phyloP scores from a whole-genome alignment of 2,888 invertebrate species.

The Oligia fasciuncula region DNA sequence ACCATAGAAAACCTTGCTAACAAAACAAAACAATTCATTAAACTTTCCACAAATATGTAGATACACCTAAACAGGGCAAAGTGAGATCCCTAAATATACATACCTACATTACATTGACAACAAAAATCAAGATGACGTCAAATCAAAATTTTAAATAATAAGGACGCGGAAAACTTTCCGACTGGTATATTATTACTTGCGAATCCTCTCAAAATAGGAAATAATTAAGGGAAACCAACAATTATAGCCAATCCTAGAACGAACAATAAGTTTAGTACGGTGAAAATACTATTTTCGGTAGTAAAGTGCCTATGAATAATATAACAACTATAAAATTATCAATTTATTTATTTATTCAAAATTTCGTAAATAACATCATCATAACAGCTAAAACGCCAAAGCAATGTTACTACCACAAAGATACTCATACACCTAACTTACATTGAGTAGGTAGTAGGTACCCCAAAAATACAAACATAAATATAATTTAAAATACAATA shows the following conservation, averaged over 20 bases:
- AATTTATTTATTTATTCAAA: too few relatives aligned
- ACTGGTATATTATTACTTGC: neutral
- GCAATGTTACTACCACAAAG: too few relatives aligned
- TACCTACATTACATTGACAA: neutral
- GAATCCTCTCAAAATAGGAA: slow-evolving; percentile 19
- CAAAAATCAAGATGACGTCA: slow-evolving; percentile 22
- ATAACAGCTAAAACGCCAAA: too few relatives aligned
- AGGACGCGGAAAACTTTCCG: neutral
- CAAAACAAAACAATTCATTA: neutral
- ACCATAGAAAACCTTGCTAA: neutral
- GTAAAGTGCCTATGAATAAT: neutral
- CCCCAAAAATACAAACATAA: too few relatives aligned
- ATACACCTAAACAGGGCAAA: neutral
- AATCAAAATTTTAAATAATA: slow-evolving; percentile 19
- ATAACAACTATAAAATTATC: neutral
- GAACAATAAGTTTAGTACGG: neutral
- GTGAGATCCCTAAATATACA: neutral
- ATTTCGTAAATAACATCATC: too few relatives aligned
- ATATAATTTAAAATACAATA: too few relatives aligned
- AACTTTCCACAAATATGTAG: neutral
- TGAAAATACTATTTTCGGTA: neutral
- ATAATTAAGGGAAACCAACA: slow-evolving; percentile 2
- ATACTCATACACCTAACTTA: too few relatives aligned
- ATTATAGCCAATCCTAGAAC: neutral
- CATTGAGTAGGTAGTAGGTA: too few relatives aligned